Percentiles rank a stretch among this genome's conserved stretches.
These are phyloP conservation scores for Pantherophis alleghaniensis DNA, from an alignment of 2,797 vertebrate species.

Conservation along the genomic window DNA sequence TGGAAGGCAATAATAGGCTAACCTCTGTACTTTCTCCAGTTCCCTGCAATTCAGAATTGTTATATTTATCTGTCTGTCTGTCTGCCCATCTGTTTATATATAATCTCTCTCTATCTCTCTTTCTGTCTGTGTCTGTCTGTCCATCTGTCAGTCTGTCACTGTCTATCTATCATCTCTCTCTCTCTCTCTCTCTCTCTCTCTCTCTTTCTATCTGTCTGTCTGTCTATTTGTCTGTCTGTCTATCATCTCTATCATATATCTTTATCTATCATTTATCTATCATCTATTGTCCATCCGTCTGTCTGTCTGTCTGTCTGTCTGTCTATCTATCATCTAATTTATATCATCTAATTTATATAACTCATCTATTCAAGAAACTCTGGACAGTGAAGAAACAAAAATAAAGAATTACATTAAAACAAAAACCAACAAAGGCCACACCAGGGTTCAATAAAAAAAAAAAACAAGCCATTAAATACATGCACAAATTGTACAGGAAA, in stretches of 20 bases:
- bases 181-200: background rate
- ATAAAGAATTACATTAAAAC: background rate
- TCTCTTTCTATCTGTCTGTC: background rate
- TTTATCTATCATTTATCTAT: no score
- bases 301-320: no score
- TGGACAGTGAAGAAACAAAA: background rate
- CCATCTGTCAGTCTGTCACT: background rate
- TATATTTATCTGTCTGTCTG: background rate
- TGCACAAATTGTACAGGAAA: background rate
- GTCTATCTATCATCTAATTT: background rate
- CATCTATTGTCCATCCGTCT: no score
- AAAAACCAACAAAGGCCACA: background rate
- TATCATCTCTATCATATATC: no score
- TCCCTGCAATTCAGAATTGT: background rate
- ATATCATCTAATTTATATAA: background rate
- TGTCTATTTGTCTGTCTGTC: no score
- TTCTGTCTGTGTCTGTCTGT: background rate
- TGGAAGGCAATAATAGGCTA: background rate
- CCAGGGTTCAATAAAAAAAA: background rate
- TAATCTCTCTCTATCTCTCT: no score
- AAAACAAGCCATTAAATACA: background rate
- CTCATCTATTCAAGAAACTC: background rate
- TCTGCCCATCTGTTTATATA: background rate
- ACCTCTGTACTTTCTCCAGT: background rate
- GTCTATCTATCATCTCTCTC: background rate